phyloP scores from a whole-genome alignment of 2,888 invertebrate species.

The Timema podura region DNA sequence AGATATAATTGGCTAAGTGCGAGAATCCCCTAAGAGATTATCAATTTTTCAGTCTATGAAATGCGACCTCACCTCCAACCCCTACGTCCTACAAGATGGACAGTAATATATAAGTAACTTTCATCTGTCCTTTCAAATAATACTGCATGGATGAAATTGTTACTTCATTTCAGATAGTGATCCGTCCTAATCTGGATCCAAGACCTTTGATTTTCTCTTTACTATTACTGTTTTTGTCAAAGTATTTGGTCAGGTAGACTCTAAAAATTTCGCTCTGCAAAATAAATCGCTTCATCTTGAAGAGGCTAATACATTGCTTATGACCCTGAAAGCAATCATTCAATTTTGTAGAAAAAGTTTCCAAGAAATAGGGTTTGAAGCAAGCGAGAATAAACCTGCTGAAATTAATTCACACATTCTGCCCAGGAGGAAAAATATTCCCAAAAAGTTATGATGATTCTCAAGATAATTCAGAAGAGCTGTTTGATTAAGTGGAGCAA shows the following conservation, averaged over 20 bases:
- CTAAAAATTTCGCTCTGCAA: slow-evolving; percentile 10
- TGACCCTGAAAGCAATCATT: slow-evolving; percentile 9
- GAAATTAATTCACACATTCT: not conserved
- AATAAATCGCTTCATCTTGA: slow-evolving; percentile 6
- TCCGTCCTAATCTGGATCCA: slow-evolving; percentile 5
- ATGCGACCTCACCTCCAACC: too few species aligned
- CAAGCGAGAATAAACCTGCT: slow-evolving; percentile 7
- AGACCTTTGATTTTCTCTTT: slow-evolving; percentile 15
- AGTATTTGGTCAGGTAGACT: slow-evolving; percentile 9
- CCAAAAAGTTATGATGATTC: slow-evolving; percentile 19
- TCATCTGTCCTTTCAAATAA: slow-evolving; percentile 3
- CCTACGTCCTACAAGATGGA: slow-evolving; percentile 3
- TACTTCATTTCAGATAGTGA: slow-evolving; percentile 1
- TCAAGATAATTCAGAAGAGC: slow-evolving; percentile 9
- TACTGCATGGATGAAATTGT: not conserved
- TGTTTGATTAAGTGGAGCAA: not conserved
- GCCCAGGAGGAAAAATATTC: slow-evolving; percentile 20
- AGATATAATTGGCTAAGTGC: slow-evolving; percentile 13
- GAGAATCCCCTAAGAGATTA: slow-evolving; percentile 13
- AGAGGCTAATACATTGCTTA: slow-evolving; percentile 10
- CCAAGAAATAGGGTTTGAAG: slow-evolving; percentile 4
- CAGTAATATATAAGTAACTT: not conserved
- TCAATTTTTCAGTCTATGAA: slow-evolving; percentile 13
- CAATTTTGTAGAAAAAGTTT: slow-evolving; percentile 13
- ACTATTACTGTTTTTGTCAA: not conserved